Evolutionary conservation across 2,888 invertebrate genomes (phyloP).

Genomic region (Drosophila falleni): DNA sequence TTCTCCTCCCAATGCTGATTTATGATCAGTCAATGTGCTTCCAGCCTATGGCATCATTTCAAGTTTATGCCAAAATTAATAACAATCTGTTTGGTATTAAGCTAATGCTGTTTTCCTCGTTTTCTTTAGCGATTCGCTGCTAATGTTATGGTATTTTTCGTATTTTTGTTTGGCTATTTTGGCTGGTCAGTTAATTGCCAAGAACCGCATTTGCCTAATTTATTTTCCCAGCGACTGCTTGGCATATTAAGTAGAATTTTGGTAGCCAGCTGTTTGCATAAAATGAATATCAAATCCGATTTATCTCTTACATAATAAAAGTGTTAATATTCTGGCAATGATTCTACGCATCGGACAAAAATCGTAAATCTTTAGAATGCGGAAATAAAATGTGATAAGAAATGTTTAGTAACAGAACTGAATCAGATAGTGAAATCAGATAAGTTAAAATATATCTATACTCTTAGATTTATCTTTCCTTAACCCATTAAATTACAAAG

Average conservation of each 20-base stretch:
- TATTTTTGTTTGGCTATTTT: background rate
- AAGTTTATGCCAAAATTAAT: conserved; percentile 56
- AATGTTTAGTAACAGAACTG: background rate
- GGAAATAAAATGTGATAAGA: conserved; percentile 20
- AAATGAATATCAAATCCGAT: conserved; percentile 44
- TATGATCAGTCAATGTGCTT: conserved; percentile 47
- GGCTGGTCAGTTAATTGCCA: conserved; percentile 50
- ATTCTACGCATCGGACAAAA: conserved; percentile 4
- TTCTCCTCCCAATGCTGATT: conserved; percentile 34
- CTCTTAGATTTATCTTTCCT: background rate
- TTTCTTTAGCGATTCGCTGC: conserved; percentile 6
- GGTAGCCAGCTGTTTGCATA: conserved; percentile 39
- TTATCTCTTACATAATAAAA: conserved; percentile 39
- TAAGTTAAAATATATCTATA: background rate
- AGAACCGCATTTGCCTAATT: conserved; percentile 47
- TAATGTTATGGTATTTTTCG: conserved; percentile 1
- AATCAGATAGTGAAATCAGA: background rate
- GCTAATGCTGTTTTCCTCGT: conserved; percentile 20
- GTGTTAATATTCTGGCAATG: conserved; percentile 30
- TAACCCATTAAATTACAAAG: background rate
- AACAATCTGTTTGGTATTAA: conserved; percentile 52
- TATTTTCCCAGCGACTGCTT: conserved; percentile 33
- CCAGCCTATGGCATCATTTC: conserved; percentile 61
- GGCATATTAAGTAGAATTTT: conserved; percentile 50
- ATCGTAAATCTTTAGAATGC: conserved; percentile 17